Evolutionary conservation across 1,140 invertebrate species (phyloP).

Genomic region (Meloidogyne floridensis): DNA sequence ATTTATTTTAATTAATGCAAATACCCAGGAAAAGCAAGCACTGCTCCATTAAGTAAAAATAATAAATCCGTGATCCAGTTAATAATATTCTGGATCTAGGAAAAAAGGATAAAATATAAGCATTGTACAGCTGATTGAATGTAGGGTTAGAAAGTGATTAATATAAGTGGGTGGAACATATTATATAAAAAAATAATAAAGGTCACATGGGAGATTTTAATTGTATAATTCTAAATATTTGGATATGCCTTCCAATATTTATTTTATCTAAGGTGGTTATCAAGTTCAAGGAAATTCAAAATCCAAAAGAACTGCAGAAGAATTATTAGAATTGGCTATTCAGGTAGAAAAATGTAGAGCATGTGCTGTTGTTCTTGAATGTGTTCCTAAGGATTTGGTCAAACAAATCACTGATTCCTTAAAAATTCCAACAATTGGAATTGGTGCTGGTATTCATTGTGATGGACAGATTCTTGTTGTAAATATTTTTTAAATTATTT

Average conservation of each 20-base stretch:
- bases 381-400: slow-evolving; percentile 43
- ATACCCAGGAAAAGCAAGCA: too few species aligned
- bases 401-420: slow-evolving; percentile 30
- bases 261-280: slow-evolving; percentile 25
- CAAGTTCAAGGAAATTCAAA: slow-evolving; percentile 27
- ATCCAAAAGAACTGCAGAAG: slow-evolving; percentile 2
- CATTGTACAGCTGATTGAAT: too few species aligned
- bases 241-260: neutral
- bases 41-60: too few species aligned
- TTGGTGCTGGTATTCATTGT: slow-evolving; percentile 46
- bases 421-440: slow-evolving; percentile 51
- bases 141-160: too few species aligned
- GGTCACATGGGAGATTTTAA: too few species aligned
- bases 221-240: too few species aligned
- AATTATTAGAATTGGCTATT: slow-evolving; percentile 26
- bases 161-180: too few species aligned
- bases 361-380: slow-evolving; percentile 42
- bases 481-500: neutral
- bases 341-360: slow-evolving; percentile 46
- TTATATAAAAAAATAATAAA: too few species aligned
- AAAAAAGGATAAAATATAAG: too few species aligned
- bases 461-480: slow-evolving; percentile 55
- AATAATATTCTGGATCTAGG: neutral
- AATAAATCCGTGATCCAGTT: neutral
- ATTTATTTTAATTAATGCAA: slow-evolving; percentile 3